Conservation (phyloP, 2,113 vertebrate genomes). For the Rhea pennata region DNA sequence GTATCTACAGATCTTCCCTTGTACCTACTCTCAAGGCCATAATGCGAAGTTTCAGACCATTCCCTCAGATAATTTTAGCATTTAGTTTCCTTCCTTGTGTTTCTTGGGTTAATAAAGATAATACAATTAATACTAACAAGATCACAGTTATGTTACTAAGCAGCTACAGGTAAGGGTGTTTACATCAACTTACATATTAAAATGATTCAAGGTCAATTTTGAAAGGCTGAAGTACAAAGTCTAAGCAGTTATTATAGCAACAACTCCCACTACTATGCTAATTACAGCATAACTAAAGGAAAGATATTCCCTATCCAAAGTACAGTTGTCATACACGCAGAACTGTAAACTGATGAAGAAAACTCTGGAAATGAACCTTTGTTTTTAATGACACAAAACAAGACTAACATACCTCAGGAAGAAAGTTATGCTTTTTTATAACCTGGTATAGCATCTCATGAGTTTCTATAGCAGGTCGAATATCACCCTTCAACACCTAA, state of each 20-base stretch:
- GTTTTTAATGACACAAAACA: neutral
- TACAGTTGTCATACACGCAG: neutral
- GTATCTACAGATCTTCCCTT: neutral
- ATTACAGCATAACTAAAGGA: neutral
- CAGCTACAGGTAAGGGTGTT: neutral
- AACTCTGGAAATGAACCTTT: neutral
- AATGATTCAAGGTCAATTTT: neutral
- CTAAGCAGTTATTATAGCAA: neutral
- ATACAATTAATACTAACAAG: no score
- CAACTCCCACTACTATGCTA: neutral
- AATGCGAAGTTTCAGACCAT: neutral
- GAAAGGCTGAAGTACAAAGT: neutral
- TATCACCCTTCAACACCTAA: constrained; percentile 97
- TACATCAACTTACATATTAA: neutral
- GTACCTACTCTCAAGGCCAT: neutral
- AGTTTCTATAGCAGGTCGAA: constrained; percentile 97
- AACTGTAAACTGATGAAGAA: neutral
- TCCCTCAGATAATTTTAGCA: neutral
- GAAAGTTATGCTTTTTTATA: constrained; percentile 98
- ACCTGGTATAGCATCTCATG: constrained; percentile 99
- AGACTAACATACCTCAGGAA: constrained; percentile 89
- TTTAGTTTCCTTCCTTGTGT: neutral
- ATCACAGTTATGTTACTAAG: neutral
- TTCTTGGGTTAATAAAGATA: neutral
- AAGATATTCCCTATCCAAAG: neutral